Conservation (phyloP, 2,888 invertebrate genomes). For the Anoplius nigerrimus region DNA sequence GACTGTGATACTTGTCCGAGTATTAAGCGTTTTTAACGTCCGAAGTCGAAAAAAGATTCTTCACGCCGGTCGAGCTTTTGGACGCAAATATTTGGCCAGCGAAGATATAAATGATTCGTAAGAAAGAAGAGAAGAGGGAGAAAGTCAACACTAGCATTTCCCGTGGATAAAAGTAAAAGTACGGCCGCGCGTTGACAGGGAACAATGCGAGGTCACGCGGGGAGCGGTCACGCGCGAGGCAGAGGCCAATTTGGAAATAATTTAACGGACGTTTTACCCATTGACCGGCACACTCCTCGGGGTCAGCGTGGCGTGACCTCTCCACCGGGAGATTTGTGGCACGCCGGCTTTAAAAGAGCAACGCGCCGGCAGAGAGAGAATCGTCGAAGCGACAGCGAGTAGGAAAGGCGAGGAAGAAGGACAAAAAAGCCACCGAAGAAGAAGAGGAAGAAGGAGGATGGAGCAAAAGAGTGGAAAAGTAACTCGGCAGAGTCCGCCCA, state of each 20-base stretch:
- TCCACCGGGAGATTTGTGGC: slow-evolving; percentile 38
- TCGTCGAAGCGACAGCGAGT: neutral
- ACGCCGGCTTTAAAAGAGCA: slow-evolving; percentile 27
- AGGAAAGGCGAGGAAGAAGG: too few species aligned
- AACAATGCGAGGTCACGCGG: slow-evolving; percentile 18
- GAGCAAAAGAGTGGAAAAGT: slow-evolving; percentile 21
- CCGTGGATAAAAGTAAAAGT: neutral
- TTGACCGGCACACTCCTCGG: slow-evolving; percentile 23
- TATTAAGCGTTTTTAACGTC: too few species aligned
- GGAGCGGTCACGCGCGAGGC: slow-evolving; percentile 3
- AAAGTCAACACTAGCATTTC: slow-evolving; percentile 6
- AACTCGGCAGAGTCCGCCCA: slow-evolving; percentile 21
- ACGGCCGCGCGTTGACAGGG: neutral
- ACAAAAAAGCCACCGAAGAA: too few species aligned
- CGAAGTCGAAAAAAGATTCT: too few species aligned
- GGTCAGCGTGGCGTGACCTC: slow-evolving; percentile 33
- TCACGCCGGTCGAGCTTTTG: too few species aligned
- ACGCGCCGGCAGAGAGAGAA: slow-evolving; percentile 18
- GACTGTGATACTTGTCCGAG: too few species aligned
- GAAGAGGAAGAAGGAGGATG: too few species aligned
- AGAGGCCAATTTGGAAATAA: slow-evolving; percentile 36
- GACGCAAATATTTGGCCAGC: too few species aligned
- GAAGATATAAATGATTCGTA: too few species aligned
- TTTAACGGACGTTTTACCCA: slow-evolving; percentile 32
- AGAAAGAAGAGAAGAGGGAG: too few species aligned